These are phyloP conservation scores for Heloderma charlesbogerti DNA, from an alignment of 2,113 vertebrate genomes.

Conservation along the genomic window DNA sequence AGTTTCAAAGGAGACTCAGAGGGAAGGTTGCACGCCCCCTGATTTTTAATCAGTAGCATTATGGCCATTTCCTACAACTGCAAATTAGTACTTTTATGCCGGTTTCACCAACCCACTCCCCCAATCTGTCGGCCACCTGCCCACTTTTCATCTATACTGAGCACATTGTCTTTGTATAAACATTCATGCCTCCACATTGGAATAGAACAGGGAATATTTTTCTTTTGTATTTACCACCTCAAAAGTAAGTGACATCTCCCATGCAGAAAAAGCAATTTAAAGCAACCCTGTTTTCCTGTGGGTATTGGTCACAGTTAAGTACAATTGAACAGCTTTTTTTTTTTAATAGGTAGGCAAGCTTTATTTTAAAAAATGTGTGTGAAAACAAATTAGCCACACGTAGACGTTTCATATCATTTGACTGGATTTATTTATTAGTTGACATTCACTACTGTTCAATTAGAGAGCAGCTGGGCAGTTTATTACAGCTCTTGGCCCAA, in stretches of 20 bases:
- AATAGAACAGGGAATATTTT: constrained; percentile 51
- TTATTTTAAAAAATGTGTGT: constrained; percentile 35
- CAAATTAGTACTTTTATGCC: constrained; percentile 50
- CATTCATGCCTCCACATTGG: constrained; percentile 44
- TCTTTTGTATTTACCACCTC: constrained; percentile 27
- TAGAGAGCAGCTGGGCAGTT: constrained; percentile 18
- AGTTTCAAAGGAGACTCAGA: background rate
- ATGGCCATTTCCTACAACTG: constrained; percentile 44
- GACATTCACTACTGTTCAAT: background rate
- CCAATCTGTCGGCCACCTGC: constrained; percentile 44
- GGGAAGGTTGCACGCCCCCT: background rate
- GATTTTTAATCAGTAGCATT: constrained; percentile 24
- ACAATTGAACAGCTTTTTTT: background rate
- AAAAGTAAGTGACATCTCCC: constrained; percentile 49
- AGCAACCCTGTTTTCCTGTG: constrained; percentile 29
- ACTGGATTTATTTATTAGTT: background rate
- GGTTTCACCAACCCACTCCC: constrained; percentile 44
- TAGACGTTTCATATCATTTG: background rate
- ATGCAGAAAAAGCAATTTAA: constrained; percentile 50
- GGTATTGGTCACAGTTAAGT: constrained; percentile 6
- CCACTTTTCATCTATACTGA: constrained; percentile 42
- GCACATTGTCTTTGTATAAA: constrained; percentile 49
- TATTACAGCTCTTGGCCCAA: background rate
- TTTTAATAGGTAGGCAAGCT: constrained; percentile 31
- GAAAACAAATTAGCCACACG: constrained; percentile 41